phyloP scores from a whole-genome alignment of 2,797 vertebrate species.

The Cephalopachus bancanus region DNA sequence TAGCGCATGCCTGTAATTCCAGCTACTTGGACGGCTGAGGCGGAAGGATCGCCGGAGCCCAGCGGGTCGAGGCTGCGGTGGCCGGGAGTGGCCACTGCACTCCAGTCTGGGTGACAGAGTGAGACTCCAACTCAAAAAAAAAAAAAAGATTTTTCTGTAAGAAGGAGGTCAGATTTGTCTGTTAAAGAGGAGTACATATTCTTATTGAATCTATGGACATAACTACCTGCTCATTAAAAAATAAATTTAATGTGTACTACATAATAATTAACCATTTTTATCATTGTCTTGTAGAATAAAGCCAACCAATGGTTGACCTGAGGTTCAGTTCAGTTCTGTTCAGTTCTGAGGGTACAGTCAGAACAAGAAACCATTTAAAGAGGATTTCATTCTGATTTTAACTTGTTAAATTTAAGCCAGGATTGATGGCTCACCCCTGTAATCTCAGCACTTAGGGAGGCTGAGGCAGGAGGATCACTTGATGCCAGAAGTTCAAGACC shows the following conservation, averaged over 20 bases:
- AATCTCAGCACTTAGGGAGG: too few species aligned
- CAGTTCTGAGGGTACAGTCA: background rate
- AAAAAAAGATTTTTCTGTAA: background rate
- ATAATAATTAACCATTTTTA: constrained; percentile 42
- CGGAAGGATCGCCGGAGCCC: too few species aligned
- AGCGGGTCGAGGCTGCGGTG: too few species aligned
- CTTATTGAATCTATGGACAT: background rate
- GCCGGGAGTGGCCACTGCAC: too few species aligned
- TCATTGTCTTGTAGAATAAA: constrained; percentile 29
- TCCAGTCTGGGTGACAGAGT: too few species aligned
- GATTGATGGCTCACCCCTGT: too few species aligned
- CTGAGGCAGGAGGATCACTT: too few species aligned
- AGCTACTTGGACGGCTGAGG: too few species aligned
- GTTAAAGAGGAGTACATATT: background rate
- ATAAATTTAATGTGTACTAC: background rate
- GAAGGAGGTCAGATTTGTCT: background rate
- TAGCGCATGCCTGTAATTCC: too few species aligned
- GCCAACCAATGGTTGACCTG: background rate
- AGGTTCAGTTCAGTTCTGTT: background rate
- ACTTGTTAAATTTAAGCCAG: background rate
- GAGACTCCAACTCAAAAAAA: too few species aligned
- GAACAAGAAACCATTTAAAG: constrained; percentile 51
- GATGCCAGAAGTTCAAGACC: too few species aligned
- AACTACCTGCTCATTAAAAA: background rate
- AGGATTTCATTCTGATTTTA: constrained; percentile 39